phyloP scores from a whole-genome alignment of 1,140 invertebrate species.

The Protaetia brevitarsis region DNA sequence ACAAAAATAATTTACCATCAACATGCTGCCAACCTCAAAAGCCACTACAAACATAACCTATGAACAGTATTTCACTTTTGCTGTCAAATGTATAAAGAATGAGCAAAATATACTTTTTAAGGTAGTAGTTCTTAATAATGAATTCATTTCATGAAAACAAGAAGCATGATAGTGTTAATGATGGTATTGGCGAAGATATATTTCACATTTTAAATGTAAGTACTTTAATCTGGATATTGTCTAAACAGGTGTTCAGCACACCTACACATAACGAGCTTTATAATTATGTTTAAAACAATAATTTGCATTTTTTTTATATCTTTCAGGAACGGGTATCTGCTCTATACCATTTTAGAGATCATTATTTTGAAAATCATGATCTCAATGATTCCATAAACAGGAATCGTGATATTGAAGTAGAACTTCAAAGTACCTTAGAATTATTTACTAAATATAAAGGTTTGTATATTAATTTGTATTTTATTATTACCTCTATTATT shows the following conservation, averaged over 20 bases:
- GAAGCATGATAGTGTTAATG: neutral
- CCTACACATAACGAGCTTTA: conserved; percentile 15
- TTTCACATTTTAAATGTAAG: conserved; percentile 23
- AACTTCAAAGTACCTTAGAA: conserved; percentile 61
- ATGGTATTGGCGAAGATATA: conserved; percentile 3
- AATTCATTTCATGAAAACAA: conserved; percentile 20
- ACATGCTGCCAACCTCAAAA: neutral
- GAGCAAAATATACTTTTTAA: neutral
- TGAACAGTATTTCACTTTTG: neutral
- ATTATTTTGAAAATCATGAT: conserved; percentile 74
- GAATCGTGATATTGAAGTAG: conserved; percentile 61
- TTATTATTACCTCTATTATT: conserved; percentile 22
- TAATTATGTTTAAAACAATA: neutral
- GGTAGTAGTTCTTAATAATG: conserved; percentile 9
- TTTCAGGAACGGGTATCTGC: conserved; percentile 64
- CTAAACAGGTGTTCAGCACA: conserved; percentile 26
- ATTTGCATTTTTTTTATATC: neutral
- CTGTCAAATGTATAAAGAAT: conserved; percentile 21
- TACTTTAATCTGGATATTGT: neutral
- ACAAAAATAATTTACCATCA: too few species aligned
- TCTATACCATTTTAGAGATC: conserved; percentile 69
- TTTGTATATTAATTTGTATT: conserved; percentile 39
- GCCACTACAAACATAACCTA: conserved; percentile 14
- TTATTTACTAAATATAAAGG: conserved; percentile 68
- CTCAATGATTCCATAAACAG: conserved; percentile 67